Conservation (phyloP, 2,113 vertebrate species). For the Gasterosteus aculeatus region DNA sequence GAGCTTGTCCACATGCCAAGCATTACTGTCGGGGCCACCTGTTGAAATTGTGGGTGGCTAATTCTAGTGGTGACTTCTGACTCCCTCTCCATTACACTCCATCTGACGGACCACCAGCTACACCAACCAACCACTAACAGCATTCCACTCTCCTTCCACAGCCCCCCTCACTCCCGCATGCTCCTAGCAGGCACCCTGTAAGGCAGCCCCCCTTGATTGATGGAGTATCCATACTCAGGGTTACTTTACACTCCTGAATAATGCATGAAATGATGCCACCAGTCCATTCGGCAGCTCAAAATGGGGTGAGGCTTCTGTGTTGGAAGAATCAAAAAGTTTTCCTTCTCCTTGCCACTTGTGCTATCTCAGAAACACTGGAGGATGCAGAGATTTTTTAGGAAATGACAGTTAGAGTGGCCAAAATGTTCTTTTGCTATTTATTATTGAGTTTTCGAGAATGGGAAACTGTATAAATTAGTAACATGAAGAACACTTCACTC, state of each 20-base stretch:
- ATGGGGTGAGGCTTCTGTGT: constrained; percentile 84
- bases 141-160: constrained; percentile 29
- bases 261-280: constrained; percentile 84
- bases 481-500: constrained; percentile 40
- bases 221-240: constrained; percentile 90
- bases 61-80: constrained; percentile 86
- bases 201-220: constrained; percentile 90
- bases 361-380: constrained; percentile 36
- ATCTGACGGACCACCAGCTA: constrained; percentile 81
- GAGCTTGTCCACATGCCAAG: constrained; percentile 52
- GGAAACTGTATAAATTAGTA: constrained; percentile 70
- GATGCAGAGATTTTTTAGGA: constrained; percentile 54
- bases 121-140: constrained; percentile 74
- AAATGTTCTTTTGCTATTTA: constrained; percentile 65
- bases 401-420: constrained; percentile 49
- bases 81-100: constrained; percentile 82
- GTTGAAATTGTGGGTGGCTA: constrained; percentile 88
- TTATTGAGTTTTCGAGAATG: constrained; percentile 75
- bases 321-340: constrained; percentile 74
- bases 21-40: constrained; percentile 84
- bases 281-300: constrained; percentile 86
- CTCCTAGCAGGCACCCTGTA: constrained; percentile 75
- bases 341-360: constrained; percentile 41
- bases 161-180: constrained; percentile 14
- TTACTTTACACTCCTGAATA: constrained; percentile 93